phyloP scores from a whole-genome alignment of 2,888 invertebrate species.

The Quadroppia sp. region DNA sequence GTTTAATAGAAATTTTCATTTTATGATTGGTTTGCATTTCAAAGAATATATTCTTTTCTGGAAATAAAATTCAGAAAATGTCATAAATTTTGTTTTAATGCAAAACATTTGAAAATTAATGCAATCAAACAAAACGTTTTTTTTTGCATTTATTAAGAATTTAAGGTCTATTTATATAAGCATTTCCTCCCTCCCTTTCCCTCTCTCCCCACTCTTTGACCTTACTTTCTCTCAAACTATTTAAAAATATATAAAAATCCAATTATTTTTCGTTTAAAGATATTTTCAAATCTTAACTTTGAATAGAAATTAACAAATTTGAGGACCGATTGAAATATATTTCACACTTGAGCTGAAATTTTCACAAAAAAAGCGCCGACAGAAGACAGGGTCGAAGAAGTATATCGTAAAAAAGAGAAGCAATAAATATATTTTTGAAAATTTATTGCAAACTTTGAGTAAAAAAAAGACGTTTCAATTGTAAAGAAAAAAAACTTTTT shows the following conservation, averaged over 20 bases:
- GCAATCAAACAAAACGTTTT: conserved; percentile 16
- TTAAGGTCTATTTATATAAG: not conserved
- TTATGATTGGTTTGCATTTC: conserved; percentile 12
- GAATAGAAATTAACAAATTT: not conserved
- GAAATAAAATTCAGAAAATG: not conserved
- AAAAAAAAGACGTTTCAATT: not conserved
- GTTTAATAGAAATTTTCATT: conserved; percentile 8
- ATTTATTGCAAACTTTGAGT: not conserved
- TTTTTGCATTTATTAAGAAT: not conserved
- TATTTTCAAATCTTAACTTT: not conserved
- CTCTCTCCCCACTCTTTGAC: not conserved
- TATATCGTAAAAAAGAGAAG: no score
- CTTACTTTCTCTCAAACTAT: not conserved
- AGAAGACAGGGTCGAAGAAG: no score
- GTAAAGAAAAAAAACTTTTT: not conserved
- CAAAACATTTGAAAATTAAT: not conserved
- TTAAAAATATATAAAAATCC: not conserved
- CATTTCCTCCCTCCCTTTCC: not conserved
- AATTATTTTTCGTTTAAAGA: no score
- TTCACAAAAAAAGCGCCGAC: not conserved
- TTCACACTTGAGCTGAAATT: not conserved
- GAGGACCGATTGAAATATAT: no score
- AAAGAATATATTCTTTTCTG: not conserved
- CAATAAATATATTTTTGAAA: not conserved
- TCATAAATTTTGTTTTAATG: conserved; percentile 3